Conservation (phyloP, 2,113 vertebrate species). For the Telmatochromis brachygnathus region DNA sequence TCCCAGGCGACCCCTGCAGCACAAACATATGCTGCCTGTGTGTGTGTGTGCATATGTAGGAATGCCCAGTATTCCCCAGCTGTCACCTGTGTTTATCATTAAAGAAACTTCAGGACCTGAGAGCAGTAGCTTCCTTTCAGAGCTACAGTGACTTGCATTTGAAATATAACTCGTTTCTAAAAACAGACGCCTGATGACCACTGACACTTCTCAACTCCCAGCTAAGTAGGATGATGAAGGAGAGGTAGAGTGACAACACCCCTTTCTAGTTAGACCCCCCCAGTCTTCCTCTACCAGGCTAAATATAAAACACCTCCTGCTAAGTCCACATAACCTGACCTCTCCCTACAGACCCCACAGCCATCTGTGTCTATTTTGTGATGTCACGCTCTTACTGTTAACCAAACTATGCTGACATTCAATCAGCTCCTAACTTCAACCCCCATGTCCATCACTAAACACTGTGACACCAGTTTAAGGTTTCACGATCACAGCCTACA, state of each 20-base stretch:
- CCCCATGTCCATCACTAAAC: background rate
- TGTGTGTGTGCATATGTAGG: constrained; percentile 20
- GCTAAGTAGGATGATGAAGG: constrained; percentile 17
- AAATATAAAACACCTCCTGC: constrained; percentile 52
- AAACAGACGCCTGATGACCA: constrained; percentile 14
- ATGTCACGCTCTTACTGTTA: constrained; percentile 3
- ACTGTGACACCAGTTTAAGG: background rate
- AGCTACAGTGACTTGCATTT: background rate
- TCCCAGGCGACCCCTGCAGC: background rate
- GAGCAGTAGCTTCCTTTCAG: background rate
- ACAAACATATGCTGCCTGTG: constrained; percentile 11
- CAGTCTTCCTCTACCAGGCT: constrained; percentile 18
- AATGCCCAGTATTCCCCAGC: constrained; percentile 2
- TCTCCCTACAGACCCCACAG: background rate
- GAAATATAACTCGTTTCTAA: constrained; percentile 10
- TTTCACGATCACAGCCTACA: background rate
- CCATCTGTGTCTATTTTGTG: background rate
- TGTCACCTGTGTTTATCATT: background rate
- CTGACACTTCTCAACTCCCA: background rate
- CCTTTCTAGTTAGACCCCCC: background rate
- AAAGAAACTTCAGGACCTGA: background rate
- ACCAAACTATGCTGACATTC: background rate
- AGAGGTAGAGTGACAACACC: background rate
- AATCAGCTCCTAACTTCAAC: background rate
- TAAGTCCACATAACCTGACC: background rate